These are phyloP conservation scores for Linurgus olivaceus DNA, from an alignment of 2,797 vertebrate genomes.

Conservation along the genomic window DNA sequence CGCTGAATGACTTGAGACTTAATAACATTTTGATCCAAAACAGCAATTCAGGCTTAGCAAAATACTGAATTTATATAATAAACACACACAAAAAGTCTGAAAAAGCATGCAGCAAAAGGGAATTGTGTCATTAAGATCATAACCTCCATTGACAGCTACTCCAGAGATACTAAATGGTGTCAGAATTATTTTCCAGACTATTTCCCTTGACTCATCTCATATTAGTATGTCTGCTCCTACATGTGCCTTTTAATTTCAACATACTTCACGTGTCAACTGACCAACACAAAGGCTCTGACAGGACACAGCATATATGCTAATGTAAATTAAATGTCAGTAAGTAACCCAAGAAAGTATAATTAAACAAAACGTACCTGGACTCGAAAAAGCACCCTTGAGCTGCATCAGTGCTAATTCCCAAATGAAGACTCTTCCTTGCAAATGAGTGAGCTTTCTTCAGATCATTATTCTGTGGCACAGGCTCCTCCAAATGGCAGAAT, in stretches of 20 bases:
- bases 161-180: not conserved
- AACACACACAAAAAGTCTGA: not conserved
- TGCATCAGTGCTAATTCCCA: not conserved
- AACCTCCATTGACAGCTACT: not conserved
- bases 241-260: constrained; percentile 14
- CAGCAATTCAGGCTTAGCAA: not conserved
- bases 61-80: not conserved
- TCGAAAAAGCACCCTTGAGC: constrained; percentile 4
- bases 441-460: constrained; percentile 10
- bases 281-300: not conserved
- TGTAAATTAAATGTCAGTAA: not conserved
- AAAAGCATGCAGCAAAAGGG: not conserved
- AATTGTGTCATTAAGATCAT: not conserved
- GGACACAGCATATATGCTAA: not conserved
- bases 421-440: constrained; percentile 42
- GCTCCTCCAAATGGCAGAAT: constrained; percentile 73
- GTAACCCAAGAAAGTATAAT: not conserved
- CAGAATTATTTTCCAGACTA: not conserved
- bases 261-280: not conserved
- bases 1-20: not conserved
- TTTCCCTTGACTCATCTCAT: not conserved
- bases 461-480: constrained; percentile 63
- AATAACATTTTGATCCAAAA: not conserved
- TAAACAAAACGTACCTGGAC: not conserved
- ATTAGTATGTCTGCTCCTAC: not conserved